Base-by-base conservation (phyloP, 2,888 invertebrate species). In the Psococerastis gibbosa region DNA sequence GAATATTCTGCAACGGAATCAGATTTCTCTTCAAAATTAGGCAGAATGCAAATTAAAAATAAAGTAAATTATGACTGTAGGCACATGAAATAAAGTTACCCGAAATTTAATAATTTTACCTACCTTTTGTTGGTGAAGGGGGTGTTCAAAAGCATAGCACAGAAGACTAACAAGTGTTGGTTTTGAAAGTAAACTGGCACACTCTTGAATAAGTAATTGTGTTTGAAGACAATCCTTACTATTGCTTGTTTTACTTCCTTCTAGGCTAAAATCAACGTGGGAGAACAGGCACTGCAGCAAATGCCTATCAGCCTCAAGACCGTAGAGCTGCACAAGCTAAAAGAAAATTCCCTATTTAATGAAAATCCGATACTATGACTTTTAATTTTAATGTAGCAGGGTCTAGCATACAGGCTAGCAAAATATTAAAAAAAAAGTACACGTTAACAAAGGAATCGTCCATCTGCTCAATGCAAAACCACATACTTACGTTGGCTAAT, bases 291-390 rank as follows among this genome's bases (percentile, higher is more conserved):
- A 85, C 72, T 85, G 87, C 71, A 91, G 77, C 65, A 89, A 77
- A 73, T 92, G 89, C 70, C 89, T 80, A 72, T 92, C 91, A 68
- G 91, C 91, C 77, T 92, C 91, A 70, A 87, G 75, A 67, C 92
- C 92, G 76, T 88, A 83, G 62, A 78, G 73, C 69, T 75, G 75
- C 60, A 89, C 80, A 67, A 91, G 73, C 91, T 92, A 66, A 49
- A 61, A 61, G n/a, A n/a, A n/a, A n/a, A n/a, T n/a, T 57, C n/a
- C n/a, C n/a, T n/a, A n/a, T n/a, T n/a, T n/a, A n/a, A n/a, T n/a
- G n/a, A n/a, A n/a, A n/a, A n/a, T n/a, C n/a, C n/a, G n/a, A n/a
- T n/a, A n/a, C n/a, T n/a, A n/a, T n/a, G n/a, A n/a, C n/a, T n/a
- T n/a, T n/a, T n/a, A n/a, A n/a, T n/a, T n/a, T n/a, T n/a, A n/a